phyloP scores from a whole-genome alignment of 1,140 invertebrate genomes.

The Cydia pomonella region DNA sequence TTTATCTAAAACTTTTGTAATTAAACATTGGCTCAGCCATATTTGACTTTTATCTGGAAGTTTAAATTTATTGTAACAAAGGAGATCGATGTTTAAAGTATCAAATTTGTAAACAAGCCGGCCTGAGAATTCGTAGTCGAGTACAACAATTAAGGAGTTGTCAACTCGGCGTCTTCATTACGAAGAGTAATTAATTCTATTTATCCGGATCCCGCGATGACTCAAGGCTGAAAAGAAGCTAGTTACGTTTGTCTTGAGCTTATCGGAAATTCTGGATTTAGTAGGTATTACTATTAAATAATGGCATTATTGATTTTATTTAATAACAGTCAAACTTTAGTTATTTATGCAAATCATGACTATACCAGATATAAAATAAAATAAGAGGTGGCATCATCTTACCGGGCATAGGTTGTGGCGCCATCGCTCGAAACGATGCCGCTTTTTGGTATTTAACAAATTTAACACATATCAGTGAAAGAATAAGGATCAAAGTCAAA shows the following conservation, averaged over 20 bases:
- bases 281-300: not conserved
- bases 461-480: no score
- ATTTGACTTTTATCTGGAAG: slow-evolving; percentile 38
- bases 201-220: slow-evolving; percentile 8
- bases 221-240: not conserved
- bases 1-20: slow-evolving; percentile 40
- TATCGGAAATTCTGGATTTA: not conserved
- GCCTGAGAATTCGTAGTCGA: not conserved
- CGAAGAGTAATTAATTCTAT: slow-evolving; percentile 25
- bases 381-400: no score
- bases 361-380: no score
- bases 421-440: no score
- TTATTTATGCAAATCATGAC: no score
- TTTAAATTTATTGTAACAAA: slow-evolving; percentile 37
- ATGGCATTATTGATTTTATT: no score
- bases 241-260: not conserved
- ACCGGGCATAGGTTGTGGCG: no score
- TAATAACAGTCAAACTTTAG: no score
- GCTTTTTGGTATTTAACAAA: no score
- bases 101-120: slow-evolving; percentile 17
- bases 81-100: slow-evolving; percentile 33
- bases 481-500: no score
- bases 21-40: slow-evolving; percentile 38
- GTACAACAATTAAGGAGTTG: slow-evolving; percentile 26
- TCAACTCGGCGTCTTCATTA: slow-evolving; percentile 14